Conservation (phyloP, 2,888 invertebrate species). For the Mythimna ferrago region DNA sequence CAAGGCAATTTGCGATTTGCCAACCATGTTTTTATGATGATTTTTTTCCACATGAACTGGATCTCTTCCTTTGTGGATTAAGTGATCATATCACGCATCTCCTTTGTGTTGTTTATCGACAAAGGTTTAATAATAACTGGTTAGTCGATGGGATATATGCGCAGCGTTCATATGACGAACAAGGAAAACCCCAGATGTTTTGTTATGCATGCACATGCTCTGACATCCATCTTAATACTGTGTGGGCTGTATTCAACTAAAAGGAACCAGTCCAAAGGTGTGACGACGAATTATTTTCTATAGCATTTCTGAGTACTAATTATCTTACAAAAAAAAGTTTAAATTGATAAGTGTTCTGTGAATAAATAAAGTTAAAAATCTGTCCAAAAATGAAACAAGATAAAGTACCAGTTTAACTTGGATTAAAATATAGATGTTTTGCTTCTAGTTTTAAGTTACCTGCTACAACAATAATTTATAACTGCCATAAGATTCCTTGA, state of each 20-base stretch:
- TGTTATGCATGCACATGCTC: constrained; percentile 48
- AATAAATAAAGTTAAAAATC: not conserved
- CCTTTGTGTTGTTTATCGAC: constrained; percentile 33
- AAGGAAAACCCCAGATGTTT: constrained; percentile 61
- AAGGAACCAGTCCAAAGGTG: constrained; percentile 33
- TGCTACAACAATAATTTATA: not conserved
- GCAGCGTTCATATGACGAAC: constrained; percentile 55
- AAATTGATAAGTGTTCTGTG: not conserved
- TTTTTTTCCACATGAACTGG: not conserved
- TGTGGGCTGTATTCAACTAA: constrained; percentile 37
- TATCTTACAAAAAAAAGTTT: not conserved
- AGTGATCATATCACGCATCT: constrained; percentile 33
- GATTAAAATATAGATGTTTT: constrained; percentile 4
- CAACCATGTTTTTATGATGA: not conserved
- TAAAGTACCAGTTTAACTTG: not conserved
- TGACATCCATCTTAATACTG: constrained; percentile 36
- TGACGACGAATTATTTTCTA: not conserved
- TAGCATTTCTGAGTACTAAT: not conserved
- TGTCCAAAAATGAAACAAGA: not conserved
- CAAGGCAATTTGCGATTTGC: constrained; percentile 5
- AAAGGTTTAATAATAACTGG: constrained; percentile 39
- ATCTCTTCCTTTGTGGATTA: constrained; percentile 5
- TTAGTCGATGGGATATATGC: constrained; percentile 47
- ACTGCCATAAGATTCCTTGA: constrained; percentile 1
- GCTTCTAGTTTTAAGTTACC: not conserved